Evolutionary conservation across 2,797 vertebrate genomes (phyloP), one percentile per base, ranked within the genome.

Genomic region (Hippopotamyrus pictus): DNA sequence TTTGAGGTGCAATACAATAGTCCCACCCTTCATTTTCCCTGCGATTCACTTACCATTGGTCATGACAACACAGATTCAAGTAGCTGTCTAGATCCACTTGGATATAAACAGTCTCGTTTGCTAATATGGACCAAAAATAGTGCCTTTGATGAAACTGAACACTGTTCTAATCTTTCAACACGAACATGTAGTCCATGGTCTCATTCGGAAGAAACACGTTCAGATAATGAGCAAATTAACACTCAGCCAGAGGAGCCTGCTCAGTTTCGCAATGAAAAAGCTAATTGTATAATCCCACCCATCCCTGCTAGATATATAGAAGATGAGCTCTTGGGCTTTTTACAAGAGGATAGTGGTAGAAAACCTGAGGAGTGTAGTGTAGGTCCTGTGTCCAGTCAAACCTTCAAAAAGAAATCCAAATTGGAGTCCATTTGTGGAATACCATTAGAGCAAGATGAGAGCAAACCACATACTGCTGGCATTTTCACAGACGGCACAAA

Each of bases 51-150:
- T 93, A 94, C 92, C 84, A 95, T 96, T 93, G 96, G 96, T 96
- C 96, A 95, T 84, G 97, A 97, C 95, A 96, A 96, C 93, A 94
- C 96, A 89, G 98, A 98, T 96, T 97, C 97, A 94, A 97, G 96
- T 96, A 97, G 97, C 97, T 97, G 97, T 97, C 97, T 96, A 94
- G 97, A 97, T 94, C 95, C 96, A 92, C 97, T 98, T 95, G 97
- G 97, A 93, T 98, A 98, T 96, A 99, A 98, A 95, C 98, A 98
- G 97, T 99, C 99, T 95, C 98, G 98, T 95, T 97, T 99, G 97
- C 96, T 99, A 94, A 99, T 99, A 97, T 99, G 99, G 99, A 99
- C 99, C 98, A 99, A 99, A 99, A 99, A 99, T 98, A 99, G 98
- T 99, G 98, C 98, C 98, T 99, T 99, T 97, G 99, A 99, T 93